Evolutionary conservation across 2,797 vertebrate species (phyloP), one percentile per base, ranked within the genome.

Genomic region (Poeciliopsis paucimaculata): DNA sequence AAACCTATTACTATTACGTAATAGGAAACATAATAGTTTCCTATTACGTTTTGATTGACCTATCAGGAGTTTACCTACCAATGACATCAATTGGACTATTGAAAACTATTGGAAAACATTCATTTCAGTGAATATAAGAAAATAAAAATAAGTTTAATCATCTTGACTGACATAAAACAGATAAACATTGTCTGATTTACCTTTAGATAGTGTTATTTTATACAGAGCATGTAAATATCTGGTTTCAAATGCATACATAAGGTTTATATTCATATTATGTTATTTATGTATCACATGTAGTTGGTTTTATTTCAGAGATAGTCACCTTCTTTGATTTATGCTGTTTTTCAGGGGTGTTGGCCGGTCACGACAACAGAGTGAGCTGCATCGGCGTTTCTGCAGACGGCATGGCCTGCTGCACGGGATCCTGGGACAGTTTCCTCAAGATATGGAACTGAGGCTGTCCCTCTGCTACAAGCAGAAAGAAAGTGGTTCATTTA

Each of bases 341-440:
- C 7, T 85, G n/a, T 28, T 36, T 28, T 79, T 13, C 90, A 99
- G 98, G 98, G 36, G 96, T 96, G 78, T 92, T 99, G 82, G 97
- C 98, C 0, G 98, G 98, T 80, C 98, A 99, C 0, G 98, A 99
- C 92, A 99, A 99, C 95, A 96, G 98, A 77, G 98, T 99, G 89
- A 99, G 98, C 95, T 99, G 98, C 83, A 96, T 99, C 62, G 98
- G 98, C 0, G 97, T 99, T 80, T 96, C 98, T 0, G 77, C 96
- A 0, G 97, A 99, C 0, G 98, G 98, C 28, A 99, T 98, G 98
- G 98, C 98, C 0, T 97, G 96, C 84, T 97, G 98, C 89, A 99
- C 98, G 0, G 98, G 98, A 78, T 99, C 98, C 92, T 99, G 98
- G 98, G 98, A 99, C 93, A 99, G 97, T 94, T 99, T 99, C 95